Evolutionary conservation across 2,888 invertebrate species (phyloP).

Genomic region (Trichacis sp.): DNA sequence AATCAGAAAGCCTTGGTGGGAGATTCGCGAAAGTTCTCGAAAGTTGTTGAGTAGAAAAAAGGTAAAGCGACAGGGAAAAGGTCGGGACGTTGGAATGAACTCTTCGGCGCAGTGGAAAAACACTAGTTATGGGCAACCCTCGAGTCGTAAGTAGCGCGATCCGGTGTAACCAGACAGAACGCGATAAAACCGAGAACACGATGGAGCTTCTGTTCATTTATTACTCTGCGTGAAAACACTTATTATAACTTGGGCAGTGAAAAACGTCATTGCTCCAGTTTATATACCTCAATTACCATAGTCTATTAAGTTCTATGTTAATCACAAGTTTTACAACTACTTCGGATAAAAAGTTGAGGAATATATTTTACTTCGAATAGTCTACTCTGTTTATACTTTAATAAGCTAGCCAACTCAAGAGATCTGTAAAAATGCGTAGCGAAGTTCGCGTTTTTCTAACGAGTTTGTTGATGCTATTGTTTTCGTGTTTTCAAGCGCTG

Average conservation of each 20-base stretch:
- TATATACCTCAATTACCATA: conserved; percentile 10
- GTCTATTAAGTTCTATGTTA: neutral
- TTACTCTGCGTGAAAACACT: conserved; percentile 11
- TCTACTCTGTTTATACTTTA: no score
- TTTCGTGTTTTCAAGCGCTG: no score
- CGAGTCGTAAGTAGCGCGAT: conserved; percentile 18
- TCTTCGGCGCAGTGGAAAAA: conserved; percentile 24
- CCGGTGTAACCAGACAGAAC: conserved; percentile 20
- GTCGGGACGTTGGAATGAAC: conserved; percentile 7
- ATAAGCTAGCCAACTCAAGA: no score
- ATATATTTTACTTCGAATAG: no score
- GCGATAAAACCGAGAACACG: conserved; percentile 13
- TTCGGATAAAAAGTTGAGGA: neutral
- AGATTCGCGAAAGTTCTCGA: no score
- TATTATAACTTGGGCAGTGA: conserved; percentile 6
- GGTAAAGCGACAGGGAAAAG: neutral
- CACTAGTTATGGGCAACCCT: conserved; percentile 26
- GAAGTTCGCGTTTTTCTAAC: no score
- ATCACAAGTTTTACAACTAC: neutral
- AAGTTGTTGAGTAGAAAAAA: no score
- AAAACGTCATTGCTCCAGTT: neutral
- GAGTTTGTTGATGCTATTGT: no score
- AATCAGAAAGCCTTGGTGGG: no score
- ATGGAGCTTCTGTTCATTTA: conserved; percentile 13
- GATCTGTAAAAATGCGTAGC: no score